phyloP scores from a whole-genome alignment of 2,797 vertebrate species.

The Arctocebus calabarensis region DNA sequence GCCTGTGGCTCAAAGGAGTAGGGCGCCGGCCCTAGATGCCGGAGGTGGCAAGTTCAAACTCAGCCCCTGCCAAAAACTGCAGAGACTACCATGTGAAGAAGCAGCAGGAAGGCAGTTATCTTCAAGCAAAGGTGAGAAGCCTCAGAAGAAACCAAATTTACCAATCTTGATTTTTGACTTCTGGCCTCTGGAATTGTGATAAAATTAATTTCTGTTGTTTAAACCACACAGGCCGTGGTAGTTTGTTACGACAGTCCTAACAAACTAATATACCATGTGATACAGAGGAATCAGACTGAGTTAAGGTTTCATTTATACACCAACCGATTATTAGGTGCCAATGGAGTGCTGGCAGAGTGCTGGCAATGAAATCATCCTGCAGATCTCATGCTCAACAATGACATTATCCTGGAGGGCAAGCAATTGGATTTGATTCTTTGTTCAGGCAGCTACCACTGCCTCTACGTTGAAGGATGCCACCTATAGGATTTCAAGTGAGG shows the following conservation, averaged over 20 bases:
- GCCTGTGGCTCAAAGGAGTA: no score
- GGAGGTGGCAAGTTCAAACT: no score
- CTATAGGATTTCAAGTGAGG: slow-evolving; percentile 89
- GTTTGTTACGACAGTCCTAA: not conserved
- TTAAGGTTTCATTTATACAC: not conserved
- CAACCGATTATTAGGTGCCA: not conserved
- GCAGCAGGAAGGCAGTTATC: not conserved
- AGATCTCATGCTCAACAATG: not conserved
- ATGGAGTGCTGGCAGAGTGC: not conserved
- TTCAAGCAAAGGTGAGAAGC: not conserved
- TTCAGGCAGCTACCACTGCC: no score
- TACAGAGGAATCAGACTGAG: not conserved
- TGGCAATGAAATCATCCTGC: not conserved
- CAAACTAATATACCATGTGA: not conserved
- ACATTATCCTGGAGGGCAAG: no score
- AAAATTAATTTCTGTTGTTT: not conserved
- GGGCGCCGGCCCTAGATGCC: no score
- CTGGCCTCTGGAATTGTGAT: not conserved
- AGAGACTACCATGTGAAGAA: no score
- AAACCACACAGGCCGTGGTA: not conserved
- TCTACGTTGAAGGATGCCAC: slow-evolving; percentile 88
- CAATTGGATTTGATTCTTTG: no score
- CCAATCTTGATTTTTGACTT: not conserved
- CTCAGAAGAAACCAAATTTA: not conserved
- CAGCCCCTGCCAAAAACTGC: no score